Evolutionary conservation across 2,797 vertebrate genomes (phyloP), one percentile per base, ranked within the genome.

Genomic region (Amniataba percoides): DNA sequence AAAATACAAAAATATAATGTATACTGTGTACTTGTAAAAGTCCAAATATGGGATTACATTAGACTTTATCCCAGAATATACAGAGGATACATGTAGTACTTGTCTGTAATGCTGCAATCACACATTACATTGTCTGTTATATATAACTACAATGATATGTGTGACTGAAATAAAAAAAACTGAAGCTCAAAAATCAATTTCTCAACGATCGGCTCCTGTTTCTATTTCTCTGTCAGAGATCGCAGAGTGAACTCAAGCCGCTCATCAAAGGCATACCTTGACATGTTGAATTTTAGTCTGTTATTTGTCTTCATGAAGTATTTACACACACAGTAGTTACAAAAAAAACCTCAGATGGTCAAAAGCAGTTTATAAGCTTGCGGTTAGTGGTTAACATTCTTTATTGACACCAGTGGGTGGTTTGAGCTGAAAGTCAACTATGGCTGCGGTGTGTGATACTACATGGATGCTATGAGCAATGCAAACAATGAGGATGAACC

Each of bases 331-430:
- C 12, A 13, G 57, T 11, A 53, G 18, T 16, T 31, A 53, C 40
- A 42, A 57, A 56, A 42, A 39, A 46, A 23, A 31, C 3, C 16
- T 69, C 6, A 61, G 34, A 67, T 11, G 49, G 56, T 57, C 27
- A 64, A 79, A 40, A 71, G 49, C 23, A 58, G 55, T 39, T 48
- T 84, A 27, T 56, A 34, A 62, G 48, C 61, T 27, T 73, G 60
- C 80, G 72, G 74, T 86, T 64, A 36, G 58, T 61, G 61, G 76
- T 73, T 77, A 48, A 21, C 13, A 39, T 76, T 79, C 25, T 63
- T 64, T 25, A 53, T 39, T 76, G 52, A 68, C 68, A 81, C 42
- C 34, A 73, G 34, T 46, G 10, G 23, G 48, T 66, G 76, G 43
- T 52, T 80, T 59, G 27, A 72, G 43, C 63, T 31, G 34, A 72